Conservation (phyloP, 2,113 vertebrate species). For the Xiphias gladius region DNA sequence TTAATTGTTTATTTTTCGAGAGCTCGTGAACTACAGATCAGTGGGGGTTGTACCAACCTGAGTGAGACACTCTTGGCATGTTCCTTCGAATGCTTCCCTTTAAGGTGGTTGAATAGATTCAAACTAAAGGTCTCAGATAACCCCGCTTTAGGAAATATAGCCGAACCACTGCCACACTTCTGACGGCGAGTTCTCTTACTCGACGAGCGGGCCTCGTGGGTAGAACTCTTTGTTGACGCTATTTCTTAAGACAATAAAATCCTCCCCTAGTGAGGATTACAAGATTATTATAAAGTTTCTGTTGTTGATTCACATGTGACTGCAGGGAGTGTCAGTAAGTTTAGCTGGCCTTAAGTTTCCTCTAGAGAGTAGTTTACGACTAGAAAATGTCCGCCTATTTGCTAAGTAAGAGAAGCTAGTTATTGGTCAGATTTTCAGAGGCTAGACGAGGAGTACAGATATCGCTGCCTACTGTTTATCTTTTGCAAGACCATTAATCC, state of each 20-base stretch:
- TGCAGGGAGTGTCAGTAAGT: conserved; percentile 12
- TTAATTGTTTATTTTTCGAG: too few relatives aligned
- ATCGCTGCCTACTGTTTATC: conserved; percentile 36
- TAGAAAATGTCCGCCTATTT: neutral
- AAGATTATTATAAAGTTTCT: neutral
- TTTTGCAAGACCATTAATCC: conserved; percentile 34
- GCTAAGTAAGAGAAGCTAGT: conserved; percentile 23
- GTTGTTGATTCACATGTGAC: conserved; percentile 12
- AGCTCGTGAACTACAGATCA: too few relatives aligned
- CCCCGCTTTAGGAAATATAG: too few relatives aligned
- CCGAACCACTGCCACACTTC: too few relatives aligned
- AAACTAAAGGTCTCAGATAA: too few relatives aligned
- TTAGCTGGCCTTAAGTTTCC: neutral
- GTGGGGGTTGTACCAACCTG: too few relatives aligned
- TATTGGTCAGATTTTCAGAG: conserved; percentile 37
- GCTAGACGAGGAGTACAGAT: neutral
- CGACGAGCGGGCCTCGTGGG: neutral
- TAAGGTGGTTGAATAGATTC: too few relatives aligned
- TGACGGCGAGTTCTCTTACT: neutral
- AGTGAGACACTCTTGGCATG: too few relatives aligned
- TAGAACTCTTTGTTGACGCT: conserved; percentile 4
- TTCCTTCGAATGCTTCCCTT: too few relatives aligned
- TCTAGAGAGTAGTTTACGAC: neutral
- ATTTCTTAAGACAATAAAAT: neutral
- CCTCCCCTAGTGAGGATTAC: neutral